Evolutionary conservation across 1,140 invertebrate genomes (phyloP), one percentile per base, ranked within the genome.

Genomic region (Rhagoletis zephyria): DNA sequence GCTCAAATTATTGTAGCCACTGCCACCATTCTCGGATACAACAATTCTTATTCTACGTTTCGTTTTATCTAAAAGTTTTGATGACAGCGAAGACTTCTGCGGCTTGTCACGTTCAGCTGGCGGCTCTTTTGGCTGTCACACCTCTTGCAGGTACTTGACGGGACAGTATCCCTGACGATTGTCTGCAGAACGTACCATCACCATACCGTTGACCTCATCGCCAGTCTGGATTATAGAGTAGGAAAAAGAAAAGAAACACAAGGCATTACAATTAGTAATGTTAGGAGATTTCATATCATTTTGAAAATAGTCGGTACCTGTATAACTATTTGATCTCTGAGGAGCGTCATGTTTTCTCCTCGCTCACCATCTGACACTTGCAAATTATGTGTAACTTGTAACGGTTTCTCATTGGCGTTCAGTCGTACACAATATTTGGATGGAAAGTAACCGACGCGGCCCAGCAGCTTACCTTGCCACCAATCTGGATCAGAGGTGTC

Each of bases 401-500:
- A 94, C 0, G 97, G 97, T 90, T 96, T 96, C 93, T 99, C 97
- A 7, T 97, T 97, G 51, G 97, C 96, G 92, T 97, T 96, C 30
- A 98, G 93, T 90, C 97, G 96, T 65, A 97, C 97, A 85, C 98
- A 97, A 91, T 98, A 99, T 89, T 98, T 98, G 70, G 97, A 98
- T 1, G 98, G 98, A 91, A 99, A 98, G 93, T 97, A 98, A 40
- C 98, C 98, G n/a, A 96, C 95, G 90, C 96, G 95, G 16, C 97
- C 97, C 86, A 98, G 94, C 90, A 97, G 98, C 93, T 98, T 98
- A 51, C 98, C 98, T 94, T 98, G 97, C 98, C 98, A 99, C 98
- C 98, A 99, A 91, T 99, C 97, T 16, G 96, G 97, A 93, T 98
- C 97, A 0, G 97, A 97, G 56, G 97, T 98, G 90, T 98, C 98